A percentile compares a stretch with the other conserved stretches of the same genome.
phyloP scores from a whole-genome alignment of 2,888 invertebrate genomes.

The Drosophila antonietae region DNA sequence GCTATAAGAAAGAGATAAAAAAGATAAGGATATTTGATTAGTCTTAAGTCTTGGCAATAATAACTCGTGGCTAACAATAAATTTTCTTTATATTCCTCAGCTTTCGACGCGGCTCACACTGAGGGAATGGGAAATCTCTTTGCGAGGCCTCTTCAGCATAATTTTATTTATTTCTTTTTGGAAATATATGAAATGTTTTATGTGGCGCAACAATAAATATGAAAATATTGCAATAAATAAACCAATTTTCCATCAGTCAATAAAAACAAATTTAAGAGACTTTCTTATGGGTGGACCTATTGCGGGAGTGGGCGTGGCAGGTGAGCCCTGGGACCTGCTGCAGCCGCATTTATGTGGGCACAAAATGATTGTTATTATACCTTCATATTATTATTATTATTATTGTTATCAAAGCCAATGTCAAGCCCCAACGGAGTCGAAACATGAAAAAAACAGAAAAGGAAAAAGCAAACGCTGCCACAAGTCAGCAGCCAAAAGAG shows the following conservation, averaged over 20 bases:
- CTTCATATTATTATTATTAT: constrained; percentile 71
- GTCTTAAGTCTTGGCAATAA: constrained; percentile 23
- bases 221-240: constrained; percentile 67
- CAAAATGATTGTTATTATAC: constrained; percentile 74
- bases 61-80: constrained; percentile 32
- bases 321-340: constrained; percentile 18
- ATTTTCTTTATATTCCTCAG: constrained; percentile 28
- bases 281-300: constrained; percentile 36
- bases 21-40: constrained; percentile 36
- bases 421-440: constrained; percentile 48
- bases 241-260: constrained; percentile 67
- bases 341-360: constrained; percentile 62
- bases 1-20: constrained; percentile 35
- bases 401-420: constrained; percentile 74
- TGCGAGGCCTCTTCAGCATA: constrained; percentile 10
- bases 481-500: constrained; percentile 27
- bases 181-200: constrained; percentile 30
- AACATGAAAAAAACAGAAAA: constrained; percentile 10
- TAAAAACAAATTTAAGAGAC: constrained; percentile 48
- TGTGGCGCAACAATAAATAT: constrained; percentile 59
- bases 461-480: constrained; percentile 7
- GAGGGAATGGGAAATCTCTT: constrained; percentile 10
- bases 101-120: constrained; percentile 23
- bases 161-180: constrained; percentile 39
- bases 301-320: constrained; percentile 9